Conservation (phyloP, 1,140 invertebrate species). For the Paracyclopina nana region DNA sequence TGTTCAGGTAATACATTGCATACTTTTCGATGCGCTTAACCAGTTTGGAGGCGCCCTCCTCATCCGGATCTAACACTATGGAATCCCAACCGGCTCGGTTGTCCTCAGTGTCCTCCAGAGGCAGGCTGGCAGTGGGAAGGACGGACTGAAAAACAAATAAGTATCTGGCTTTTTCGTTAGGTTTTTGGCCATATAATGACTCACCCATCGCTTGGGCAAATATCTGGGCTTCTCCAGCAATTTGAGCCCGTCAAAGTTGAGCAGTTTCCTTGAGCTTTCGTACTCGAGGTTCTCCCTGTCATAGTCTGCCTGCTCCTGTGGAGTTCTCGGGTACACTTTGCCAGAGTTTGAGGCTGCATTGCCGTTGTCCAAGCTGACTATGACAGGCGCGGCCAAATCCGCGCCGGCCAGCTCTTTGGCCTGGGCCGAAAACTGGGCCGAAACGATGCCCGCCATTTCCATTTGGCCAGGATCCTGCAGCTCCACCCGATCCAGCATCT, state of each 20-base stretch:
- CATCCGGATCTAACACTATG: background rate
- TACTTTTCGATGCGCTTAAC: background rate
- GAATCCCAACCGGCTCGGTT: background rate
- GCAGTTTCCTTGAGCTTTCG: background rate
- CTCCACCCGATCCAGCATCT: conserved; percentile 7
- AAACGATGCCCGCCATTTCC: background rate
- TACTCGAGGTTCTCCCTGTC: background rate
- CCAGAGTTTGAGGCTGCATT: background rate
- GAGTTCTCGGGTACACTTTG: background rate
- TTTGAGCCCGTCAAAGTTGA: background rate
- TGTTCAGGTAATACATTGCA: background rate
- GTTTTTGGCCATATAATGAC: background rate
- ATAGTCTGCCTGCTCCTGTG: background rate
- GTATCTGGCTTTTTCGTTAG: no score
- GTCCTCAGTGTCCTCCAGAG: background rate
- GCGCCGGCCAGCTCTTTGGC: background rate
- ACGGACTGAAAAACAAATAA: background rate
- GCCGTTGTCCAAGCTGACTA: no score
- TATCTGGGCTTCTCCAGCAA: background rate
- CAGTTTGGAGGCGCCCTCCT: background rate
- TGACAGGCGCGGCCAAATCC: background rate
- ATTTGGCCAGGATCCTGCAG: conserved; percentile 2
- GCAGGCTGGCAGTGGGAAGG: background rate
- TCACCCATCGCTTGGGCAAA: background rate
- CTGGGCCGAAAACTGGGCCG: background rate